Percentiles rank a stretch among this genome's conserved stretches.
Evolutionary conservation across 2,888 invertebrate species (phyloP).

Genomic region (Pegoplata infirma): DNA sequence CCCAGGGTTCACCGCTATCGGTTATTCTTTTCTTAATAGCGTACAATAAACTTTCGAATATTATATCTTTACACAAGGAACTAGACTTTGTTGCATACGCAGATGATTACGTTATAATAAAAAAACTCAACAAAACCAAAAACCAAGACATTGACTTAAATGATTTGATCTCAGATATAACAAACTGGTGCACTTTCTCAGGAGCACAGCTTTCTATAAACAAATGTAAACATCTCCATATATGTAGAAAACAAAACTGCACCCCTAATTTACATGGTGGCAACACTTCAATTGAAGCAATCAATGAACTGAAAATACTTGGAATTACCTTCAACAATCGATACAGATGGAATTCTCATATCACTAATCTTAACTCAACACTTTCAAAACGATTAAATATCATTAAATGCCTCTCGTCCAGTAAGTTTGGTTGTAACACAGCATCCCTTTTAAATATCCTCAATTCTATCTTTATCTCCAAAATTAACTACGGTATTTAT

Average conservation of each 20-base stretch:
- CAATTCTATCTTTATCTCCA: background rate
- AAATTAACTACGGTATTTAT: background rate
- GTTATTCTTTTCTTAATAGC: slow-evolving; percentile 49
- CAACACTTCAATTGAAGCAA: background rate
- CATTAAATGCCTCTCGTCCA: background rate
- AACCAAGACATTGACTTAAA: background rate
- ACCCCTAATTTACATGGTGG: background rate
- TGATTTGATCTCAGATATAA: background rate
- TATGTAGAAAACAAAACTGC: too few relatives aligned
- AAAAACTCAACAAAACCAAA: background rate
- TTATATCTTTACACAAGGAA: slow-evolving; percentile 39
- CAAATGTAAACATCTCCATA: too few relatives aligned
- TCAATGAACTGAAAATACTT: too few relatives aligned
- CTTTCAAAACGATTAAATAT: too few relatives aligned
- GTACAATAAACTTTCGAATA: slow-evolving; percentile 58
- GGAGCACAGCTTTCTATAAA: too few relatives aligned
- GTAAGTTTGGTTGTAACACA: too few relatives aligned
- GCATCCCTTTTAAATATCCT: slow-evolving; percentile 3
- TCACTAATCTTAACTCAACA: background rate
- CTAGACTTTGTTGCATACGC: slow-evolving; percentile 9
- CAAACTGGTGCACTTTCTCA: background rate
- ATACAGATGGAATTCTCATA: background rate
- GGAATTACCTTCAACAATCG: background rate
- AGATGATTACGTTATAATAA: slow-evolving; percentile 4
- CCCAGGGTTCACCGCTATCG: background rate